Evolutionary conservation across 2,888 invertebrate genomes (phyloP).

Genomic region (Apamea crenata): DNA sequence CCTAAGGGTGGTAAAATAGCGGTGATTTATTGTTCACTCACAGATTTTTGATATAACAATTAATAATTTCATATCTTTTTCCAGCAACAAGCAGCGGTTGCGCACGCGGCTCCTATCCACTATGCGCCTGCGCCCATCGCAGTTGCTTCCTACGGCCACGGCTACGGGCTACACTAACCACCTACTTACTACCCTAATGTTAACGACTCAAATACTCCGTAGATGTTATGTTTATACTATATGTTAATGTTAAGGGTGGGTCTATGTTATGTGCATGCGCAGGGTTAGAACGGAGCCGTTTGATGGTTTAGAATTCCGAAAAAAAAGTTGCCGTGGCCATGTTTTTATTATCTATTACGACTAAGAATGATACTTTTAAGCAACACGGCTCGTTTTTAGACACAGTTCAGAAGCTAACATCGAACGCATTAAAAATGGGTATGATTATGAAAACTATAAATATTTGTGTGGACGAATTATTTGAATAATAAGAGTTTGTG

Average conservation of each 20-base stretch:
- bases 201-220: slow-evolving; percentile 61
- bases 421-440: slow-evolving; percentile 19
- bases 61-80: slow-evolving; percentile 24
- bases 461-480: slow-evolving; percentile 47
- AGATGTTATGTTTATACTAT: slow-evolving; percentile 49
- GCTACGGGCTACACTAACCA: slow-evolving; percentile 65
- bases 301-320: slow-evolving; percentile 24
- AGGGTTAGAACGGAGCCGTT: slow-evolving; percentile 34
- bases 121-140: slow-evolving; percentile 65
- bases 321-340: neutral
- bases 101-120: slow-evolving; percentile 57
- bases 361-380: neutral
- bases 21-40: no score
- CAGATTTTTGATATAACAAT: neutral
- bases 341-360: no score
- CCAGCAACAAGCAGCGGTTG: slow-evolving; percentile 70
- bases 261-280: slow-evolving; percentile 30
- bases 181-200: slow-evolving; percentile 33
- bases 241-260: slow-evolving; percentile 50
- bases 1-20: no score
- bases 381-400: neutral
- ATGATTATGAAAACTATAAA: slow-evolving; percentile 38
- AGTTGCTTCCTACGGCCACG: slow-evolving; percentile 67
- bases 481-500: slow-evolving; percentile 56
- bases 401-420: slow-evolving; percentile 14